Evolutionary conservation across 1,140 invertebrate species (phyloP), one percentile per base, ranked within the genome.

Genomic region (Drosophila aff.): DNA sequence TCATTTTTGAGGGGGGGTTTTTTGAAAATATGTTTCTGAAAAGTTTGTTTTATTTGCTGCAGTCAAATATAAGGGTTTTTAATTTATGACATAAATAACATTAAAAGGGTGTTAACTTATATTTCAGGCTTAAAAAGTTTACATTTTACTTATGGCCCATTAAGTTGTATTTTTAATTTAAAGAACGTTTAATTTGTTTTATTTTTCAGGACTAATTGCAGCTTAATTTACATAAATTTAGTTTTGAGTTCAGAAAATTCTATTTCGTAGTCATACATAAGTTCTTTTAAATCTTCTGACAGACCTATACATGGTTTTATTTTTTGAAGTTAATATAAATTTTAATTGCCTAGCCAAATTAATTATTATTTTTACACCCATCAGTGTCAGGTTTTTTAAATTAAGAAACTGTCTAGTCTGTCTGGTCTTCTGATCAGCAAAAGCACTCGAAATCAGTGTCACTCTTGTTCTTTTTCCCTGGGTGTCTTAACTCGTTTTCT

Each of bases 381-480:
- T 67, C 33, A 71, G 21, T 72, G 21, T 3, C 36, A 47, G 21
- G n/a, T 41, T 36, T 28, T 28, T 33, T 44, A 44, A 71, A 59
- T 59, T 59, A 41, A 71, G 33, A 65, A 72, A 8, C 43, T 43
- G 36, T 28, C 43, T 23, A n/a, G 38, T 26, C 26, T 26, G 26
- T 26, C 26, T 33, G 40, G 43, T 18, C 44, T 21, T 18, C 44
- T 21, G 44, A 43, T 46, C 41, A 31, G 16, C 33, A 43, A 47
- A 23, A 64, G n/a, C 23, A 38, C 9, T 33, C 2, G 9, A 26
- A 67, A 57, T 68, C 67, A 68, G 40, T 68, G 67, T 38, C 64
- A 68, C 21, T 69, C 52, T 38, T 43, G 69, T 38, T 23, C 2
- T 71, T 46, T 36, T n/a, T 60, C 15, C 21, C 43, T 31, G 15